Percentiles rank a stretch among this genome's conserved stretches.
phyloP scores from a whole-genome alignment of 2,888 invertebrate species.

The Heteromyza rotundicornis region DNA sequence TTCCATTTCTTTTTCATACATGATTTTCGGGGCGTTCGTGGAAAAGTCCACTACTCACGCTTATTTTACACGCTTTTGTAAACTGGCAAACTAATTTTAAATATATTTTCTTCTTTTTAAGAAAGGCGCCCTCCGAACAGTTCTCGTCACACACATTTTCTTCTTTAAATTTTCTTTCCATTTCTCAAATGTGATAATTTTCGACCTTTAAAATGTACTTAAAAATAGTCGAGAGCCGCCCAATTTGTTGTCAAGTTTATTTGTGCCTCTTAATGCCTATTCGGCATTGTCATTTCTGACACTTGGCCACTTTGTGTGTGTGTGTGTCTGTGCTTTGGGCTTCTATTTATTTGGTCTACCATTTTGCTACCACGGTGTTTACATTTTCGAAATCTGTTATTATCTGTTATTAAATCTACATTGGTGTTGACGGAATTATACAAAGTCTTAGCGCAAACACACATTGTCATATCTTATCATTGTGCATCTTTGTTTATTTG shows the following conservation, averaged over 20 bases:
- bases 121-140: background rate
- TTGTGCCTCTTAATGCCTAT: background rate
- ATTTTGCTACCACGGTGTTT: background rate
- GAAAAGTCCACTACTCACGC: background rate
- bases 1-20: background rate
- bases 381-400: conserved; percentile 4
- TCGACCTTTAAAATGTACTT: background rate
- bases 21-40: background rate
- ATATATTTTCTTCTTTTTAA: background rate
- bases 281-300: background rate
- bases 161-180: too few relatives aligned
- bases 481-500: background rate
- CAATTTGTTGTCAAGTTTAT: background rate
- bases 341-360: background rate
- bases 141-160: too few relatives aligned
- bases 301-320: background rate
- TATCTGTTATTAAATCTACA: background rate
- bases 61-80: background rate
- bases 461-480: background rate
- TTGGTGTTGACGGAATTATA: background rate
- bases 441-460: background rate
- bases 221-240: background rate
- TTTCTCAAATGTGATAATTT: too few relatives aligned
- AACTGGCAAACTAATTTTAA: background rate
- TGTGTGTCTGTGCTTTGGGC: background rate